Conservation (phyloP, 2,113 vertebrate species). For the Ptyas mucosa region DNA sequence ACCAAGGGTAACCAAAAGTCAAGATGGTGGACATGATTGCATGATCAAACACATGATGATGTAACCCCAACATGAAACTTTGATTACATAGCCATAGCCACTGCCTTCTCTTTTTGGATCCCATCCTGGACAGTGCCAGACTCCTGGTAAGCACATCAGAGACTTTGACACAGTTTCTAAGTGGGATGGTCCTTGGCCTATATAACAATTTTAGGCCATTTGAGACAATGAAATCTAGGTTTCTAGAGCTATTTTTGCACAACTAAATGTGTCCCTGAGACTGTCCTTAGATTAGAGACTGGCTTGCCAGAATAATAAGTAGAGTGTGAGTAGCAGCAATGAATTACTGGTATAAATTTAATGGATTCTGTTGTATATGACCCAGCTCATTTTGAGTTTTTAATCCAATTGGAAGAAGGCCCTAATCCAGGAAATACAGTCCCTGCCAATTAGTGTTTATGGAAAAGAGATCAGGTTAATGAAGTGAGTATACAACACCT, state of each 20-base stretch:
- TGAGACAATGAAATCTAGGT: not conserved
- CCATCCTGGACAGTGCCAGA: not conserved
- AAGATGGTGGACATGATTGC: not conserved
- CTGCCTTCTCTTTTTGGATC: not conserved
- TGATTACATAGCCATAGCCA: not conserved
- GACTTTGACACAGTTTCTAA: not conserved
- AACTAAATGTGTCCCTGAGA: not conserved
- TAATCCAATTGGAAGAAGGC: not conserved
- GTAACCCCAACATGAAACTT: not conserved
- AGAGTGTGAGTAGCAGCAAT: not conserved
- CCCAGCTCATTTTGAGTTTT: not conserved
- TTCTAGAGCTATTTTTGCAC: not conserved
- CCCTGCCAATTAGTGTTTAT: not conserved
- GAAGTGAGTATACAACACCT: not conserved
- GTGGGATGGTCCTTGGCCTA: not conserved
- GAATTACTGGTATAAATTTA: not conserved
- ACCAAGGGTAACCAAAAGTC: not conserved
- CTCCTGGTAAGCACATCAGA: not conserved
- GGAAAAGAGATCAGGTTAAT: not conserved
- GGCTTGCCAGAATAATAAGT: not conserved
- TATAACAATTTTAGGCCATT: not conserved
- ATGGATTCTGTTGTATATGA: not conserved
- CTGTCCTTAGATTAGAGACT: not conserved
- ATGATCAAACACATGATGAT: not conserved
- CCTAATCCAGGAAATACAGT: not conserved